Conservation (phyloP, 2,113 vertebrate genomes). For the Lepisosteus osseus region DNA sequence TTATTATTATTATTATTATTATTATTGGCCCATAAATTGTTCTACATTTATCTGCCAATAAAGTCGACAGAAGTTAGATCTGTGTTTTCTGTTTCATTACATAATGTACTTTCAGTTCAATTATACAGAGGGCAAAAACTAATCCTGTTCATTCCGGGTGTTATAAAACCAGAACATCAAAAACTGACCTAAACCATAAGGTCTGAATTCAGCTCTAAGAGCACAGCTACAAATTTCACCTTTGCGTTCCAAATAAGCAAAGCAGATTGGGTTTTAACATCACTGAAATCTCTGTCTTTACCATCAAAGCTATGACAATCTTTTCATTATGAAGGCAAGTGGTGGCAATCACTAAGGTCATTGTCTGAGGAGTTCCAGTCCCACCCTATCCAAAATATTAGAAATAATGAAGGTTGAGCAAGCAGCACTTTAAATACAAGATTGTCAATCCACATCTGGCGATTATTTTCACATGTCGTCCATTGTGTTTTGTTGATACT, state of each 20-base stretch:
- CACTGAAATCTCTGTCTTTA: constrained; percentile 1
- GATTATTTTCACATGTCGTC: not conserved
- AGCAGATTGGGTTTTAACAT: not conserved
- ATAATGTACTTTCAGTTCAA: constrained; percentile 43
- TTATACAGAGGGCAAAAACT: constrained; percentile 33
- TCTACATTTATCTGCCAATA: constrained; percentile 23
- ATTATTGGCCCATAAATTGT: constrained; percentile 19
- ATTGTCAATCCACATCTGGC: not conserved
- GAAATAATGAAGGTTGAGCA: not conserved
- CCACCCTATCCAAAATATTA: not conserved
- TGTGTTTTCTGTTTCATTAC: constrained; percentile 36
- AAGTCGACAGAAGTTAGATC: constrained; percentile 25
- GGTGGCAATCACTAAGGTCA: not conserved
- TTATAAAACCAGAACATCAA: constrained; percentile 43
- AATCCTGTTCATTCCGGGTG: constrained; percentile 40
- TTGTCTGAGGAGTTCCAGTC: no score
- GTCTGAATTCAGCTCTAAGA: constrained; percentile 22
- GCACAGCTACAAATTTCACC: constrained; percentile 10
- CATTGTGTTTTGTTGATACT: no score
- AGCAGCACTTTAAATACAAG: not conserved
- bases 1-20: constrained; percentile 18
- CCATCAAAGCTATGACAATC: not conserved
- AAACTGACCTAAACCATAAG: constrained; percentile 20
- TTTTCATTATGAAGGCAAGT: not conserved
- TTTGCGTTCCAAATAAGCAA: constrained; percentile 24